Base-by-base conservation (phyloP, 2,797 vertebrate species). In the Gambusia yucatana region DNA sequence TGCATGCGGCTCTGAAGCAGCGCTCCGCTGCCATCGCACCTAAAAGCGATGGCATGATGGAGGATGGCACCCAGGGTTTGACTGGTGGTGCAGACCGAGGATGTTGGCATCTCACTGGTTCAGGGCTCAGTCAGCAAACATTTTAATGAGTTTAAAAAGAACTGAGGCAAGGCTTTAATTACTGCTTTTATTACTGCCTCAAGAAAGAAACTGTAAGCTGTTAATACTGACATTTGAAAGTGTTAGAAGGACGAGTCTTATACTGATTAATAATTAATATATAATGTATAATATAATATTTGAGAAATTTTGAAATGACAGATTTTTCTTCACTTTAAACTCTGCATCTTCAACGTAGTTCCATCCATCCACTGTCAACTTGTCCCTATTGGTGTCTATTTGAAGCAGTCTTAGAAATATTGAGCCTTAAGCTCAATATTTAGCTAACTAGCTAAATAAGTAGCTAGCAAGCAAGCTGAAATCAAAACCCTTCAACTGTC, bases 71-170 rank as follows among this genome's bases (percentile, higher is more conserved):
- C 22, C 39, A 13, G 22, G 10, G 20, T 69, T 13, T 43, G 20
- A 6, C 20, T 13, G 22, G 7, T 65, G 61, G 33, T 10, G 61
- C 33, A 63, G 33, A 36, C 30, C 33, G 59, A 20, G 33, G 30
- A 36, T 36, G 59, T 8, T 6, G 3, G 30, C 59, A 20, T 63
- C 30, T 63, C 6, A 41, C 17, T 13, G 9, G 7, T 55, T 43
- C 16, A 14, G 33, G 46, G 44, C 11, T 30, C 47, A 17, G 20
- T 25, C 39, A 57, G 50, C 33, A 28, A 14, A 44, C 36, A 33
- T n/a, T 52, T 55, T 41, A 52, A 70, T 70, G 28, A 52, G n/a
- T 44, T 77, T 50, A 44, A 72, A n/a, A 50, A 30, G 50, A 48
- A 20, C 47, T 7, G 47, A 72, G 48, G 41, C 17, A 57, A 11